Evolutionary conservation across 1,140 invertebrate genomes (phyloP), one percentile per base, ranked within the genome.

Genomic region (Lucilia cuprina): DNA sequence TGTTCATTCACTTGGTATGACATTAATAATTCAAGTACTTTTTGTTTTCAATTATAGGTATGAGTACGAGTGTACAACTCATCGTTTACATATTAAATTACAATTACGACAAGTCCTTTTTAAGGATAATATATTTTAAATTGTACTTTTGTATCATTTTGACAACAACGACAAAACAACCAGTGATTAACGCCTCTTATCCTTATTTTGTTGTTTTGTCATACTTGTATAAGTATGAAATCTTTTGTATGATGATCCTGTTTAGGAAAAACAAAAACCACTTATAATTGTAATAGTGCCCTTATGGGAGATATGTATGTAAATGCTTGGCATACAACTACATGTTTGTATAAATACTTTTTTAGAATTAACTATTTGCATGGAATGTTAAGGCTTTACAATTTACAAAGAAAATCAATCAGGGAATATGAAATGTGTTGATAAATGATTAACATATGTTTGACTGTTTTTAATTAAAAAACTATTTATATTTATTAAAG

Each of bases 131-230:
- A 30, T 30, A 55, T 55, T 41, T 41, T 55, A 55, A 55, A 55
- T 55, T 14, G 50, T 55, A 55, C 50, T 55, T 30, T 30, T 55
- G 50, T 55, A 55, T 17, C 50, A 55, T 21, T 70, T 70, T 21
- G 65, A 80, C 77, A 80, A 80, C 77, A 80, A 80, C 77, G 47
- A 80, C 77, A 80, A 25, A 30, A 30, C 25, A 30, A 30, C n/a
- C 49, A 50, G 41, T 21, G n/a, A 80, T 80, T 80, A 80, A 80
- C 77, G 77, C 77, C 77, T 80, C 41, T 80, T 80, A 80, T 80
- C 77, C 41, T 80, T 50, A 50, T 49, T 78, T 8, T 78, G 13
- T 7, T 47, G 17, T 49, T 49, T 55, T 41, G 41, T 10, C 41
- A 41, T 41, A 41, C 41, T 41, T 2, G 1, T 55, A 10, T 12